Base-by-base conservation (phyloP, 2,797 vertebrate species). In the Graptemys geographica region DNA sequence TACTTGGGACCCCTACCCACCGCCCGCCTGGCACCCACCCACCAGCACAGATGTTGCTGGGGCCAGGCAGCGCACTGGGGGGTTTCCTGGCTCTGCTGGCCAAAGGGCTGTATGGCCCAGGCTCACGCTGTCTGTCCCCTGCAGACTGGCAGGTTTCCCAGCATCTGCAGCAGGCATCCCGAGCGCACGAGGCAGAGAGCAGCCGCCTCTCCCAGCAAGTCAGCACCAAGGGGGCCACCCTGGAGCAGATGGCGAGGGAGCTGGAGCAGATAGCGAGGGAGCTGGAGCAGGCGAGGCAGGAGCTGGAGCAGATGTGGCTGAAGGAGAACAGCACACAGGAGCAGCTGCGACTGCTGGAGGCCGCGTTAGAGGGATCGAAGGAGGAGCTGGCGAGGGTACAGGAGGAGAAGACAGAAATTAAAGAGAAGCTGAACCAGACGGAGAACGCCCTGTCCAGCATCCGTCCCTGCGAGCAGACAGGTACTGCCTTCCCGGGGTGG, bases 251-350 rank as follows among this genome's bases (percentile, higher is more conserved):
- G 44, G 44, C 44, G 1, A 41, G 41, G 49, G 18, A 95, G 31
- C 92, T 98, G 96, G 79, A 87, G 95, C 52, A 92, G 72, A n/a
- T n/a, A n/a, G n/a, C n/a, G n/a, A n/a, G n/a, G 88, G 94, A 96
- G 79, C 88, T 94, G 89, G 90, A 1, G 0, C 8, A 5, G 33
- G 69, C 84, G 89, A 83, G 69, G 52, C 11, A 0, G 0, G 92
- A 95, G 83, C 90, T 96, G 76, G 80, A 83, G 69, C 57, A 11
- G 47, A 79, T 15, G 0, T 76, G 95, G 96, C 13, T 0, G 0
- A 4, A 92, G 25, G n/a, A 33, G 81, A 93, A 90, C 82, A n/a
- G 72, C 84, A 96, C 5, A 90, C 81, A 44, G 55, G 8, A 37
- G 78, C 76, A 90, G 81, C 49, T 97, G 51, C 90, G 19, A 4